Evolutionary conservation across 2,113 vertebrate genomes (phyloP).

Genomic region (Mustela lutreola): DNA sequence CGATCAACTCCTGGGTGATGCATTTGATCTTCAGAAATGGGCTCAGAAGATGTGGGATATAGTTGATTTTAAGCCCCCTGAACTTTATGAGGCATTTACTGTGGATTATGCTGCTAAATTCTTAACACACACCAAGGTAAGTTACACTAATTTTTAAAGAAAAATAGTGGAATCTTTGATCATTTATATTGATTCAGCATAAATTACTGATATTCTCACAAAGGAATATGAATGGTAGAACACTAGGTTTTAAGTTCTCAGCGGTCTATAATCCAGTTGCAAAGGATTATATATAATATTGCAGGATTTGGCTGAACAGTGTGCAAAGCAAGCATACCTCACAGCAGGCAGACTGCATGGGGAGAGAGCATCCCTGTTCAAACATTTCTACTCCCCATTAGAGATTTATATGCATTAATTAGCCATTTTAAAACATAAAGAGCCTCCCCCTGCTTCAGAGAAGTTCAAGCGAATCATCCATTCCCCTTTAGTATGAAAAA

Average conservation of each 20-base stretch:
- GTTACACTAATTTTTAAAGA: slow-evolving; percentile 68
- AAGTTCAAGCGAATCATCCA: neutral
- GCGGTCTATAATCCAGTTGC: neutral
- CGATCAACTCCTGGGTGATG: slow-evolving; percentile 90
- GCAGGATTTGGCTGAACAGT: neutral
- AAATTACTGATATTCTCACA: neutral
- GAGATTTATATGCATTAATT: neutral
- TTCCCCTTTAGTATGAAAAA: neutral
- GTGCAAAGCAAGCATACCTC: neutral
- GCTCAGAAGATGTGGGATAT: slow-evolving; percentile 88
- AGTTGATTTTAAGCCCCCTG: slow-evolving; percentile 81
- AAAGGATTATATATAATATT: neutral
- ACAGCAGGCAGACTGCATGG: neutral
- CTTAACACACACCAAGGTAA: slow-evolving; percentile 90
- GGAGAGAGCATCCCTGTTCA: neutral
- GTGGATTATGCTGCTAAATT: slow-evolving; percentile 89
- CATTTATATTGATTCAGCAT: neutral
- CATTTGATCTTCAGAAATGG: slow-evolving; percentile 89
- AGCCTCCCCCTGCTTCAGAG: neutral
- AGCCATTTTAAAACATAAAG: slow-evolving; percentile 40
- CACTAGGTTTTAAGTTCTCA: neutral
- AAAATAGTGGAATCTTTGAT: neutral
- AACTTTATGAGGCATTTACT: slow-evolving; percentile 88
- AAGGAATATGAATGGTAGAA: neutral
- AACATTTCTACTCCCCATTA: neutral